A percentile compares a stretch with the other conserved stretches of the same genome.
phyloP scores from a whole-genome alignment of 1,140 invertebrate genomes.

The Drosophila elegans region DNA sequence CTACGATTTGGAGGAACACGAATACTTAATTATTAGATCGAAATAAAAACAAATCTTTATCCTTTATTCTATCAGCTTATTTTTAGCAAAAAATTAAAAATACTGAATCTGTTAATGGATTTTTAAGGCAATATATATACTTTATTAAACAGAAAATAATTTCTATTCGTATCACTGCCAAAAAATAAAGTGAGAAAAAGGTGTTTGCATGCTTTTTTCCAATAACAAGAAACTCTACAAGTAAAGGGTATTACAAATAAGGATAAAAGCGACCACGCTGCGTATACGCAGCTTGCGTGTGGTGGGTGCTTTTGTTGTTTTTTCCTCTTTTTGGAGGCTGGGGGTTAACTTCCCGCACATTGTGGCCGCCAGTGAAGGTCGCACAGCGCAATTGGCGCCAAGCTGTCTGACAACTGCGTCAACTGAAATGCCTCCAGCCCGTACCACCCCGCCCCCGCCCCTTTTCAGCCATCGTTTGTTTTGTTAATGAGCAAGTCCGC shows the following conservation, averaged over 20 bases:
- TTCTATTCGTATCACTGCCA: too few species aligned
- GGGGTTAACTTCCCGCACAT: constrained; percentile 12
- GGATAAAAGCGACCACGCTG: constrained; percentile 20
- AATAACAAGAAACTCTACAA: too few species aligned
- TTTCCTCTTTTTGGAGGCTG: constrained; percentile 2
- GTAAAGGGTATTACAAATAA: background rate
- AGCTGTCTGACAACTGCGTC: constrained; percentile 46
- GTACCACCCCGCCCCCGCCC: background rate
- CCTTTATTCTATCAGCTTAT: too few species aligned
- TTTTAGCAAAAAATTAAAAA: too few species aligned
- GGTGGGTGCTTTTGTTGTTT: background rate
- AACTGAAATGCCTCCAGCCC: constrained; percentile 23
- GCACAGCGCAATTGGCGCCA: constrained; percentile 36
- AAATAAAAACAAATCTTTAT: too few species aligned
- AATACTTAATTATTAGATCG: too few species aligned
- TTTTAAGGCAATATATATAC: too few species aligned
- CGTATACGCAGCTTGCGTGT: constrained; percentile 43
- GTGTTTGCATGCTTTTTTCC: too few species aligned
- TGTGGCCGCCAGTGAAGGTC: constrained; percentile 48
- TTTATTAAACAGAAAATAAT: too few species aligned
- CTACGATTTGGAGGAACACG: too few species aligned
- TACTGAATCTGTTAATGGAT: too few species aligned
- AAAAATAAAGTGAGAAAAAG: too few species aligned
- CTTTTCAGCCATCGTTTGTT: constrained; percentile 34
- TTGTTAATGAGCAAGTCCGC: constrained; percentile 47